Evolutionary conservation across 2,888 invertebrate genomes (phyloP).

Genomic region (Morpho achilles): DNA sequence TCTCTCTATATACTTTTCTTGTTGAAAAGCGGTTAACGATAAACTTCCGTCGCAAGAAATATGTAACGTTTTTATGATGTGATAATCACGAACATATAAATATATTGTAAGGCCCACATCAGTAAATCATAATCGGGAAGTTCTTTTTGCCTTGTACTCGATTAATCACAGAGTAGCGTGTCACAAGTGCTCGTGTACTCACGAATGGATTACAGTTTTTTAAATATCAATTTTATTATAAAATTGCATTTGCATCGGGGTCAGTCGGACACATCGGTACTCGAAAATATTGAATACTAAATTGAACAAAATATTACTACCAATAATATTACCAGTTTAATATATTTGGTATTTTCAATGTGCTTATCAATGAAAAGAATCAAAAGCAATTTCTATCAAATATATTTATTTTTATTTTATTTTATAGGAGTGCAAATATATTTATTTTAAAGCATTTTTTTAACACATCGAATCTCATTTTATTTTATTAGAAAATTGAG

Average conservation of each 20-base stretch:
- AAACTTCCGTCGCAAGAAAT: conserved; percentile 12
- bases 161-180: conserved; percentile 62
- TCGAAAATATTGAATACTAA: not conserved
- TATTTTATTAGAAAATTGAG: no score
- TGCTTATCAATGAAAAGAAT: no score
- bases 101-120: conserved; percentile 2
- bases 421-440: no score
- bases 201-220: conserved; percentile 61
- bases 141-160: conserved; percentile 62
- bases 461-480: no score
- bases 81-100: not conserved
- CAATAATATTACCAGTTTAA: not conserved
- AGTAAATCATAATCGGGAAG: conserved; percentile 48
- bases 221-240: conserved; percentile 59
- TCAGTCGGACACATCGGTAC: conserved; percentile 38
- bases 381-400: no score
- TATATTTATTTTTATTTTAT: no score
- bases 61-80: conserved; percentile 25
- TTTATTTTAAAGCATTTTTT: no score
- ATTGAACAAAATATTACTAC: no score
- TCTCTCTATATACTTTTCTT: conserved; percentile 15
- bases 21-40: conserved; percentile 14
- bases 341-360: no score
- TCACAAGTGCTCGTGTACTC: conserved; percentile 58
- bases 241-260: conserved; percentile 49